phyloP scores from a whole-genome alignment of 2,797 vertebrate genomes.

The Chrosomus eos region DNA sequence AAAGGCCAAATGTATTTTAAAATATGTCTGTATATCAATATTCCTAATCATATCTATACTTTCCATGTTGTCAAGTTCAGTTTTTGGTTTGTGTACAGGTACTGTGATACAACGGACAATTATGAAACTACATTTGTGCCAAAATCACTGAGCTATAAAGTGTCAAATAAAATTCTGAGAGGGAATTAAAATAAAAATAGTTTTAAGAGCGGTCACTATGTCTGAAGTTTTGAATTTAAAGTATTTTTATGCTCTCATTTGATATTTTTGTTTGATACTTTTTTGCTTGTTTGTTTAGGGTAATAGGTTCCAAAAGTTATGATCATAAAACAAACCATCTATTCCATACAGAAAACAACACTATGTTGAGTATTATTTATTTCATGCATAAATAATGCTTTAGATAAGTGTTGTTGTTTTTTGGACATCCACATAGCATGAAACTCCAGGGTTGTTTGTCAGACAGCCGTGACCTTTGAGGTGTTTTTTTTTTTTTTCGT shows the following conservation, averaged over 20 bases:
- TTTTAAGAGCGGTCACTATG: neutral
- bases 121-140: neutral
- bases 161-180: neutral
- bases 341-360: neutral
- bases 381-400: neutral
- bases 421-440: neutral
- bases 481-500: slow-evolving; percentile 22
- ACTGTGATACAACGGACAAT: neutral
- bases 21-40: neutral
- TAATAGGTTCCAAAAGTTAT: too few species aligned
- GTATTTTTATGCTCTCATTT: neutral
- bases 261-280: neutral
- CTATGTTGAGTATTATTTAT: neutral
- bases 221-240: neutral
- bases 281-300: neutral
- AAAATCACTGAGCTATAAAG: neutral
- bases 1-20: neutral
- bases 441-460: neutral
- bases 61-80: neutral
- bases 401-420: neutral
- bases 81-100: neutral
- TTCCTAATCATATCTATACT: neutral
- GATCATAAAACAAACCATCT: neutral
- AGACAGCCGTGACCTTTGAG: slow-evolving; percentile 21
- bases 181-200: neutral